Percentiles rank a stretch among this genome's conserved stretches.
These are phyloP conservation scores for Origma solitaria DNA, from an alignment of 2,113 vertebrate species.

Conservation along the genomic window DNA sequence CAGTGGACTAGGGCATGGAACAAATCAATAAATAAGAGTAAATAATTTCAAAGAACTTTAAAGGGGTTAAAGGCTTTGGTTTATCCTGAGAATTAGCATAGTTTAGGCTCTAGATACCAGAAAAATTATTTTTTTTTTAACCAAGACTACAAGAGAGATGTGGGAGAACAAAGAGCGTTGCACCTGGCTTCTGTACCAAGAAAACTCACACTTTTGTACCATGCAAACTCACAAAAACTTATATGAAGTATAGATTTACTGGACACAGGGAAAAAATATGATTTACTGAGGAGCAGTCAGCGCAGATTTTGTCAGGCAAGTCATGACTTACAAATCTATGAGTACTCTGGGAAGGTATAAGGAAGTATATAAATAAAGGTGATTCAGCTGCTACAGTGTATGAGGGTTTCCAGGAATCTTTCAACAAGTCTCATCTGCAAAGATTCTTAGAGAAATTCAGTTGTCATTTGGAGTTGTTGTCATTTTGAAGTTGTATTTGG, in stretches of 20 bases:
- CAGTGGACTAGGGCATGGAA: background rate
- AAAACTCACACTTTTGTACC: background rate
- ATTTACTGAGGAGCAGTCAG: background rate
- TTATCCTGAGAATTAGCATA: background rate
- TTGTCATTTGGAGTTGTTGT: background rate
- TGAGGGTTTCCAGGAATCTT: background rate
- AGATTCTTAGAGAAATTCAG: background rate
- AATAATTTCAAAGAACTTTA: background rate
- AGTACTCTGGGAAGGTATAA: background rate
- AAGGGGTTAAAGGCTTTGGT: background rate
- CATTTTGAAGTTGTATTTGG: background rate
- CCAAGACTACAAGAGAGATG: background rate
- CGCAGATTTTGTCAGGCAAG: background rate
- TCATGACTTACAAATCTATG: background rate
- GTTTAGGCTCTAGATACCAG: background rate
- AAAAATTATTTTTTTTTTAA: background rate
- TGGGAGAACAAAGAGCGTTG: background rate
- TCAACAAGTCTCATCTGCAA: background rate
- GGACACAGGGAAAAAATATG: rapidly evolving
- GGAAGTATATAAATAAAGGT: background rate
- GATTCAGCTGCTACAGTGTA: background rate
- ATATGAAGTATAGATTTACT: background rate
- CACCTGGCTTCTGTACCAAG: background rate
- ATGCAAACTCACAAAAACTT: background rate
- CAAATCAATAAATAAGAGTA: background rate